Percentiles rank a stretch among this genome's conserved stretches.
Evolutionary conservation across 2,113 vertebrate species (phyloP).

Genomic region (Oreamnos americanus): DNA sequence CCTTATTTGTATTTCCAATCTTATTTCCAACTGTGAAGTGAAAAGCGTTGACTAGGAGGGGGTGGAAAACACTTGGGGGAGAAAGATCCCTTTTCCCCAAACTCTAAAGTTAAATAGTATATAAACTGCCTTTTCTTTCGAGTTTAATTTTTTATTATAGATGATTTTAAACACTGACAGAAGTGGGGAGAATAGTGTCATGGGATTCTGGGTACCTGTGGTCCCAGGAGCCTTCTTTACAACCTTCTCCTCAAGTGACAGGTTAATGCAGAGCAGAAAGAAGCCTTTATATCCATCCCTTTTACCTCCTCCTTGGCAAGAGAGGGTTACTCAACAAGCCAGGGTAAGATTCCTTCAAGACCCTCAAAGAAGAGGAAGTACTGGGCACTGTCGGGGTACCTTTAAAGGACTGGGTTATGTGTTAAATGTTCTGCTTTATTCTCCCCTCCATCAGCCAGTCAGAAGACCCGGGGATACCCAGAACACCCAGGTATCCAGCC

Average conservation of each 20-base stretch:
- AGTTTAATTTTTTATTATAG: not conserved
- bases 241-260: not conserved
- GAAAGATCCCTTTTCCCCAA: not conserved
- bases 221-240: not conserved
- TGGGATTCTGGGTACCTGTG: not conserved
- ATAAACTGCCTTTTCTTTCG: not conserved
- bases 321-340: not conserved
- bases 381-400: not conserved
- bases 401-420: not conserved
- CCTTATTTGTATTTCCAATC: not conserved
- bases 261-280: not conserved
- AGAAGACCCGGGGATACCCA: not conserved
- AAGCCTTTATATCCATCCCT: fast-evolving
- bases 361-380: not conserved
- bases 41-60: not conserved
- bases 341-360: not conserved
- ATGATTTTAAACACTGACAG: not conserved
- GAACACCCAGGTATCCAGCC: not conserved
- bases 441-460: no score
- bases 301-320: not conserved
- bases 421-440: not conserved
- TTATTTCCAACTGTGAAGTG: not conserved
- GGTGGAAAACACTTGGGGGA: not conserved
- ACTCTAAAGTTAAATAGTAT: not conserved
- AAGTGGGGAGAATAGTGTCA: not conserved